Percentiles rank a stretch among this genome's conserved stretches.
These are phyloP conservation scores for Drosophila biarmipes DNA, from an alignment of 1,140 invertebrate genomes.

Conservation along the genomic window DNA sequence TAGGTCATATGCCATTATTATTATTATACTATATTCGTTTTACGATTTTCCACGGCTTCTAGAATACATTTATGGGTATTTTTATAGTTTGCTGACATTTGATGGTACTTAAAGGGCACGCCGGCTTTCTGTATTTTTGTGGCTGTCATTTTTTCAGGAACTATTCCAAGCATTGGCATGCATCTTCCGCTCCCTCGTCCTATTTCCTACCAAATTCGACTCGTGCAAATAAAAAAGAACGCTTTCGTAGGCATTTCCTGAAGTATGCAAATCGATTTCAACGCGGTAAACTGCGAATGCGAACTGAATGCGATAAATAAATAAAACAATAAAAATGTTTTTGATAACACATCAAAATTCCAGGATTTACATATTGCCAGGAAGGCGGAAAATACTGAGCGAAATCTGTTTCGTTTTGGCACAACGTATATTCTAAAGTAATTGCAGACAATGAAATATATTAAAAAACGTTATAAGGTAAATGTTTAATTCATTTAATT, in stretches of 20 bases:
- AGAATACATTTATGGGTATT: conserved; percentile 46
- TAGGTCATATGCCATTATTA: conserved; percentile 32
- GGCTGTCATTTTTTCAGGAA: conserved; percentile 24
- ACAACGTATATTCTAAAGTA: neutral
- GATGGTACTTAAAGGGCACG: conserved; percentile 63
- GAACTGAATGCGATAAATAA: conserved; percentile 51
- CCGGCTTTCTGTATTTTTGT: conserved; percentile 8
- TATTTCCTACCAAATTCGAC: conserved; percentile 8
- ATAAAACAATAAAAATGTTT: conserved; percentile 37
- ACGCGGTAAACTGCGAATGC: conserved; percentile 59
- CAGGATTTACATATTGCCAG: conserved; percentile 56
- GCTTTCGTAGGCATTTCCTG: conserved; percentile 74
- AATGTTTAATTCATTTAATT: too few relatives aligned
- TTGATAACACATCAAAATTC: conserved; percentile 64
- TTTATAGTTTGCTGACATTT: conserved; percentile 75
- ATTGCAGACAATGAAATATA: too few relatives aligned
- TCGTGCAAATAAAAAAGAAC: conserved; percentile 41
- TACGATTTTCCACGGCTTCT: conserved; percentile 39
- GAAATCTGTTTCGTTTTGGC: neutral
- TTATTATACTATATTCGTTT: conserved; percentile 35
- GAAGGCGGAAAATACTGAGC: neutral
- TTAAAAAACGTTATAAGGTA: too few relatives aligned
- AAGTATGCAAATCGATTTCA: conserved; percentile 78
- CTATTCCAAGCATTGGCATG: conserved; percentile 55
- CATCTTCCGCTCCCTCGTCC: conserved; percentile 3